These are phyloP conservation scores for Pocillopora damicornis DNA, from an alignment of 64 coral and sea anemone species.

Conservation along the genomic window DNA sequence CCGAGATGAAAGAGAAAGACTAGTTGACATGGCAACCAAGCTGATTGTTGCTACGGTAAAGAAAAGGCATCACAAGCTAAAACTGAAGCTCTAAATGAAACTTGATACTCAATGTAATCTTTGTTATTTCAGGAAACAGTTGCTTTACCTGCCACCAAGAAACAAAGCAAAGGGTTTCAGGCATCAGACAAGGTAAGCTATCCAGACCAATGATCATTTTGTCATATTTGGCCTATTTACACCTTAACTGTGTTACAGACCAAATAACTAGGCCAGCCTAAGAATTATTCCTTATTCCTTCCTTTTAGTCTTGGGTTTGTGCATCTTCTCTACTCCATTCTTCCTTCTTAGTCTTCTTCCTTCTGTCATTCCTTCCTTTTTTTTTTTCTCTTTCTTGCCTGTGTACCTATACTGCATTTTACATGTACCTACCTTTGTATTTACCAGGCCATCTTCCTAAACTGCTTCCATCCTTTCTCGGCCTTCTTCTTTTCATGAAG, in stretches of 20 bases:
- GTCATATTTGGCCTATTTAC: too few species aligned
- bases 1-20: slow-evolving; percentile 81
- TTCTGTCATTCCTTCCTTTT: too few species aligned
- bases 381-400: too few species aligned
- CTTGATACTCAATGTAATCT: neutral
- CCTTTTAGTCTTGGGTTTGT: too few species aligned
- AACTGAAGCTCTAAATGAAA: neutral
- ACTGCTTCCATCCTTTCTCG: neutral
- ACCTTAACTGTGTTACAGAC: too few species aligned
- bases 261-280: too few species aligned
- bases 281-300: too few species aligned
- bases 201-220: neutral
- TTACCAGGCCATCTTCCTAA: neutral
- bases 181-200: slow-evolving; percentile 58
- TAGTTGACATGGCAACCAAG: slow-evolving; percentile 96
- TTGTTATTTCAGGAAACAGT: slow-evolving; percentile 71
- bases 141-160: slow-evolving; percentile 80
- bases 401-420: too few species aligned
- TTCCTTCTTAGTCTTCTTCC: too few species aligned
- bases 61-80: neutral
- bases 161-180: slow-evolving; percentile 82
- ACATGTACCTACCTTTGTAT: too few species aligned
- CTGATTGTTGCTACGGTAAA: slow-evolving; percentile 98
- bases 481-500: neutral
- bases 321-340: too few species aligned